Percentiles rank a stretch among this genome's conserved stretches.
phyloP scores from a whole-genome alignment of 1,140 invertebrate species.

The Agraylea sexmaculata region DNA sequence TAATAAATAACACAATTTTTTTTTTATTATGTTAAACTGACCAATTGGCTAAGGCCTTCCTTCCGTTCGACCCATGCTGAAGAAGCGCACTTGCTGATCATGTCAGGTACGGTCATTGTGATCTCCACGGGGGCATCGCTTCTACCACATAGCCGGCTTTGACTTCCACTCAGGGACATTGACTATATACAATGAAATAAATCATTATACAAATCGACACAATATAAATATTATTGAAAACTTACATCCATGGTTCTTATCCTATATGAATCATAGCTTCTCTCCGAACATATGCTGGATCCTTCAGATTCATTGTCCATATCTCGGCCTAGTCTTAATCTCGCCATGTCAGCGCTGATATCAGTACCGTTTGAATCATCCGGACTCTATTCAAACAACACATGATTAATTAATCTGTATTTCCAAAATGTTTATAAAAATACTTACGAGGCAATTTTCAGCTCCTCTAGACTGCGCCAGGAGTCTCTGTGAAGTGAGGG shows the following conservation, averaged over 20 bases:
- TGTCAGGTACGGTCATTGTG: slow-evolving; percentile 55
- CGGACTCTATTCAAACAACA: slow-evolving; percentile 27
- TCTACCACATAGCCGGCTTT: slow-evolving; percentile 55
- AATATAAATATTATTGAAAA: slow-evolving; percentile 22
- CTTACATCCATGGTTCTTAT: slow-evolving; percentile 73
- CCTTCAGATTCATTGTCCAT: slow-evolving; percentile 89
- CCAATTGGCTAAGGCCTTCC: slow-evolving; percentile 77
- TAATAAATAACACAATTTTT: neutral
- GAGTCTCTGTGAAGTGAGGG: slow-evolving; percentile 57
- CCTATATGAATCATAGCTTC: slow-evolving; percentile 74
- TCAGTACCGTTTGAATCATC: slow-evolving; percentile 25
- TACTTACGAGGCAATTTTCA: slow-evolving; percentile 38
- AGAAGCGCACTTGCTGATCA: slow-evolving; percentile 75
- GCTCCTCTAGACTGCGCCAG: slow-evolving; percentile 82
- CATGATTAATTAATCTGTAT: slow-evolving; percentile 1
- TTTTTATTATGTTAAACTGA: slow-evolving; percentile 18
- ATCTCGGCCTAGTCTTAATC: slow-evolving; percentile 41
- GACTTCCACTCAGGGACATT: slow-evolving; percentile 69
- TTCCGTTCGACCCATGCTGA: slow-evolving; percentile 86
- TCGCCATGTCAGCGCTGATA: slow-evolving; percentile 18
- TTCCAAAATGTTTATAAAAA: neutral
- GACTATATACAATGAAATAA: slow-evolving; percentile 39
- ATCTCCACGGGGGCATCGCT: slow-evolving; percentile 48
- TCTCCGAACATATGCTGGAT: slow-evolving; percentile 87
- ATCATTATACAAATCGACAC: slow-evolving; percentile 6